Conservation (phyloP, 2,797 vertebrate genomes). For the Phrynocephalus vlangalii region DNA sequence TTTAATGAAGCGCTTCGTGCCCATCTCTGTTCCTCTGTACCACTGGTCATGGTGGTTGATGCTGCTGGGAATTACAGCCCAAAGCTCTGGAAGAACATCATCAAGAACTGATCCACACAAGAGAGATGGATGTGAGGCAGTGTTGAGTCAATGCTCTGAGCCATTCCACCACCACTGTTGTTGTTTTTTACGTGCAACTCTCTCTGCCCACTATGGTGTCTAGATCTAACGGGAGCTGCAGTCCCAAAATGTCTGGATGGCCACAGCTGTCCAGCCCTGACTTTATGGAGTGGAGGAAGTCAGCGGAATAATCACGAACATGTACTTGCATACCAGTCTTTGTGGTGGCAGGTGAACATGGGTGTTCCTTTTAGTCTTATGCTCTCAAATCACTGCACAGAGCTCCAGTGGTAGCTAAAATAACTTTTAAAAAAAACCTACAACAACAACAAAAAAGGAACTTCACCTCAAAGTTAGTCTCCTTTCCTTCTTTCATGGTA, state of each 20-base stretch:
- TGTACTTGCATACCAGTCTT: background rate
- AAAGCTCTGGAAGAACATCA: background rate
- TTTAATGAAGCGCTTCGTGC: no score
- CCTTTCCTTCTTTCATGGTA: background rate
- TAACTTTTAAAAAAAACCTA: background rate
- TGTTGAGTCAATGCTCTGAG: no score
- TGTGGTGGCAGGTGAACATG: background rate
- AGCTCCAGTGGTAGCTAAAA: background rate
- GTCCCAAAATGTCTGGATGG: no score
- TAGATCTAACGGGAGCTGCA: no score
- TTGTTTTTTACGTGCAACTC: no score
- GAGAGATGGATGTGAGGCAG: no score
- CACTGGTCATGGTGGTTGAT: background rate
- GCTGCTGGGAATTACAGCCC: background rate
- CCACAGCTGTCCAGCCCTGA: background rate
- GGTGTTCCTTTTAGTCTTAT: background rate
- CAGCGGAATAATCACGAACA: background rate
- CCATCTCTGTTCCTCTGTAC: background rate
- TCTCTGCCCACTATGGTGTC: no score
- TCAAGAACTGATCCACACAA: background rate
- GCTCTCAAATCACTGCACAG: background rate
- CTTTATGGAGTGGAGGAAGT: background rate
- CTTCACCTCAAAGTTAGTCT: background rate
- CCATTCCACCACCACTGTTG: no score
- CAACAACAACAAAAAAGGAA: background rate